Conservation (phyloP, 2,888 invertebrate species). For the Graphium colonna region DNA sequence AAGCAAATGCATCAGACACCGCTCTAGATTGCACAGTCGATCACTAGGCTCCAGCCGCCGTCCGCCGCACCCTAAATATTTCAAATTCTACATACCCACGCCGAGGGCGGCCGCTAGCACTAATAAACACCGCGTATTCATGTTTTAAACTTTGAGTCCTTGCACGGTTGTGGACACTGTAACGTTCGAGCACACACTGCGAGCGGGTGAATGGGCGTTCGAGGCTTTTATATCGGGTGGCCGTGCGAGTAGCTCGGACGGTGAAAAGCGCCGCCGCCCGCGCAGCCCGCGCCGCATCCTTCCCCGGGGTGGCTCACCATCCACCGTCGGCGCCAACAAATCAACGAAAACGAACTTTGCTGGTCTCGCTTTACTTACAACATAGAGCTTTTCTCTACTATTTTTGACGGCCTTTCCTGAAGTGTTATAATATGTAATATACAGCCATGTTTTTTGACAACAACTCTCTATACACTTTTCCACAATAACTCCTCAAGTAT, state of each 20-base stretch:
- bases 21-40: conserved; percentile 30
- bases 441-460: conserved; percentile 10
- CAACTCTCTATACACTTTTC: neutral
- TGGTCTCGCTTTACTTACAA: too few species aligned
- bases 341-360: too few species aligned
- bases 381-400: too few species aligned
- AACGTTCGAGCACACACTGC: conserved; percentile 79
- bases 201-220: conserved; percentile 77
- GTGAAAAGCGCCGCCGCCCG: conserved; percentile 65
- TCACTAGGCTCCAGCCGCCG: conserved; percentile 39
- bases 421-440: conserved; percentile 12
- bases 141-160: conserved; percentile 72
- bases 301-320: conserved; percentile 25
- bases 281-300: conserved; percentile 37
- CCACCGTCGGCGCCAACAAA: too few species aligned
- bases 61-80: conserved; percentile 63
- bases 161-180: conserved; percentile 73
- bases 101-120: conserved; percentile 83
- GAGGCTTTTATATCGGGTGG: conserved; percentile 76
- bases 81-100: conserved; percentile 83
- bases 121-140: conserved; percentile 79
- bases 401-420: too few species aligned
- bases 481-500: neutral
- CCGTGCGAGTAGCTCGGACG: conserved; percentile 55
- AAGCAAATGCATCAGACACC: conserved; percentile 8